These are phyloP conservation scores for Enchytraeus crypticus DNA, from an alignment of 2,888 invertebrate species.

Conservation along the genomic window DNA sequence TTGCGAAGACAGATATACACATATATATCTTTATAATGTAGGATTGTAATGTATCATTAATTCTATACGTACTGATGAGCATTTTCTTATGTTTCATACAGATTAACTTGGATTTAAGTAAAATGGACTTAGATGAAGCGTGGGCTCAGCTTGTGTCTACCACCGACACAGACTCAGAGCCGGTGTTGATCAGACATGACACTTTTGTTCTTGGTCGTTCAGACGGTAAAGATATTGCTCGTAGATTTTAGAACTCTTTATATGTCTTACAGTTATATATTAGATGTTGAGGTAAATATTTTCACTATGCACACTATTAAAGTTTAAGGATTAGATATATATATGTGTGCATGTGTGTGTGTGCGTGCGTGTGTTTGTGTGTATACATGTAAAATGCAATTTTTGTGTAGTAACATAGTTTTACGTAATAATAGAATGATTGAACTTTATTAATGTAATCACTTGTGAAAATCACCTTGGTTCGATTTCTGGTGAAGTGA, in stretches of 20 bases:
- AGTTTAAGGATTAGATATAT: background rate
- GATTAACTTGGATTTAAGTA: background rate
- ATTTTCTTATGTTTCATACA: too few relatives aligned
- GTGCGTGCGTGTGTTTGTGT: background rate
- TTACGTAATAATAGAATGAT: too few relatives aligned
- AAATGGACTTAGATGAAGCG: constrained; percentile 13
- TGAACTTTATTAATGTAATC: too few relatives aligned
- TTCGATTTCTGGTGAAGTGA: too few relatives aligned
- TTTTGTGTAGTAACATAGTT: too few relatives aligned
- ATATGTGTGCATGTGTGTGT: background rate
- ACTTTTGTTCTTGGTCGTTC: constrained; percentile 14
- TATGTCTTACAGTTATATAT: too few relatives aligned
- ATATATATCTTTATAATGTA: too few relatives aligned
- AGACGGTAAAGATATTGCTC: background rate
- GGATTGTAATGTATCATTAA: too few relatives aligned
- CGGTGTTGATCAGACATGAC: constrained; percentile 9
- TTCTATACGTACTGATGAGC: too few relatives aligned
- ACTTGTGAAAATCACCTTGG: too few relatives aligned
- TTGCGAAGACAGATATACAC: too few relatives aligned
- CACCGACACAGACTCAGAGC: constrained; percentile 14
- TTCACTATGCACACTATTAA: background rate
- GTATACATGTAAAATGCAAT: background rate
- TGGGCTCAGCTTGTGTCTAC: constrained; percentile 37
- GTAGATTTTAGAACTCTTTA: too few relatives aligned
- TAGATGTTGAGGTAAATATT: background rate